Base-by-base conservation (phyloP, 1,140 invertebrate genomes). In the Monomorium pharaonis region DNA sequence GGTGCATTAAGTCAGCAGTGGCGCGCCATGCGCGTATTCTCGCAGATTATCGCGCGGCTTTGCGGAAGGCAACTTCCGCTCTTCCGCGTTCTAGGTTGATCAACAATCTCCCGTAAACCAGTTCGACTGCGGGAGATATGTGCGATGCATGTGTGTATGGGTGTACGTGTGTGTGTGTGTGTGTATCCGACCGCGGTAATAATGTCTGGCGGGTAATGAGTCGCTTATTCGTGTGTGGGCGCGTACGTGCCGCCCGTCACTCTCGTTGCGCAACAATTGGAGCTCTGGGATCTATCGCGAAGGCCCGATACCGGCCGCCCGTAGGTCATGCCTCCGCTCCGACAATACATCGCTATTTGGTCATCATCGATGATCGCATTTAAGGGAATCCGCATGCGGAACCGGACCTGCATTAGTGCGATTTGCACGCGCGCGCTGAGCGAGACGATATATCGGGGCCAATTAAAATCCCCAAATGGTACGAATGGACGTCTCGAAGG, bases 11-110 rank as follows among this genome's bases (percentile, higher is more conserved):
- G 30, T 72, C 78, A 4, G 54, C 30, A 21, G 27, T 42, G 33
- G 7, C 7, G 49, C 33, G n/a, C n/a, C 24, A 12, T 42, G 18
- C 24, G 37, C 18, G 65, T 56, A 69, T 72, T 70, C 65, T 54
- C n/a, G 37, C 9, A 44, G 78, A 72, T 83, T 83, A 83, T 83
- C 78, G 51, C 47, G 33, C 54, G 6, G 65, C 78, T 81, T 81
- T 81, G 56, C 65, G 78, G 65, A 72, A 58, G 49, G 37, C 51
- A 83, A 72, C 67, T 83, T 83, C 78, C 78, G 78, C 51, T 83
- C 78, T 83, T 72, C 78, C 56, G n/a, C 49, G 65, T 54, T 44
- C 24, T 27, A 21, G 51, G 49, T 58, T 56, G 78, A 81, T 72
- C 65, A 70, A 72, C 78, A 56, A 70, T 81, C 65, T 72, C 65